Evolutionary conservation across 2,797 vertebrate genomes (phyloP), one percentile per base, ranked within the genome.

Genomic region (Hydrocynus forskahlii): DNA sequence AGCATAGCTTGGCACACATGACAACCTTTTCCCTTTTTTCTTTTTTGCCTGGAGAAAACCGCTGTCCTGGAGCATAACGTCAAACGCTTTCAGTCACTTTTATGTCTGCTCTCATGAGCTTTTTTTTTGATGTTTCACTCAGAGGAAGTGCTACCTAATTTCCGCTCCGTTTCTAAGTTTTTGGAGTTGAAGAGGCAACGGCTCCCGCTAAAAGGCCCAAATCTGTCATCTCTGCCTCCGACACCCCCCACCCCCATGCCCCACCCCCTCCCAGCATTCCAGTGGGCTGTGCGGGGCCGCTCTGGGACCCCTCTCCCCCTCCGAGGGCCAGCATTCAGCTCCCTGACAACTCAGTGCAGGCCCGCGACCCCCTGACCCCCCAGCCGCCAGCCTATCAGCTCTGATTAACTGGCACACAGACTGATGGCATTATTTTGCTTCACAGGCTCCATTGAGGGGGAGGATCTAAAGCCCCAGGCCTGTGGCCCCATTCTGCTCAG

Each of bases 351-450:
- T 88, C 88, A 90, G 91, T 90, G 68, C 88, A 88, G 91, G 90
- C 92, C 92, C 16, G 78, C 68, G 92, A 94, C 95, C 95, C 88
- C 88, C 88, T 92, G 94, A 96, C 94, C 94, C 91, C 87, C 85
- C 89, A 82, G 93, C 93, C 94, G 95, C 93, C 89, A 91, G 91
- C 92, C 94, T 95, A 95, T 97, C 96, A 93, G 83, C 91, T 96
- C 94, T 89, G 89, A 97, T 97, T 97, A 97, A 94, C 94, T 95
- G 90, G 82, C 92, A 93, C 89, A 66, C 87, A 88, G 91, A 92
- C 87, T 94, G 95, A 94, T 94, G 93, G 90, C 91, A 94, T 95
- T 96, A 93, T 95, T 96, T 94, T 95, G 95, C 95, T 95, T 94
- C 94, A 94, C 84, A 94, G 93, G 92, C 88, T 92, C 94, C 88